phyloP scores from a whole-genome alignment of 2,888 invertebrate genomes.

The Chironomus riparius region DNA sequence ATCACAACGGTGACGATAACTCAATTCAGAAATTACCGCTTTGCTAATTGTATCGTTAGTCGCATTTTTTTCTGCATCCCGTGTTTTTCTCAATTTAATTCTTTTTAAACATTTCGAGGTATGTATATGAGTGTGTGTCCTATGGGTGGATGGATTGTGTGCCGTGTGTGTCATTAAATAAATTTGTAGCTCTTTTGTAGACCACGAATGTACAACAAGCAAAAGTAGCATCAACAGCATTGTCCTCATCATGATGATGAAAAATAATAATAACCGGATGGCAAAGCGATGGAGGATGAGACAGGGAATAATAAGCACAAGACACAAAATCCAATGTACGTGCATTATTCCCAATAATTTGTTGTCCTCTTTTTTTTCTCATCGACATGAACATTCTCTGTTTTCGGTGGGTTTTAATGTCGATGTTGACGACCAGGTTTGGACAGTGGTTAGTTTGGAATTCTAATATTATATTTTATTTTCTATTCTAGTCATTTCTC shows the following conservation, averaged over 20 bases:
- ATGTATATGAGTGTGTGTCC: not conserved
- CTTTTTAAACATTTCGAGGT: too few species aligned
- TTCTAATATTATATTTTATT: too few species aligned
- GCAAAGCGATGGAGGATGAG: not conserved
- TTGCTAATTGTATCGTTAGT: not conserved
- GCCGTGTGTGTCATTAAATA: not conserved
- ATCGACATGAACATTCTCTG: too few species aligned
- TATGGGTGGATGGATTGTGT: too few species aligned
- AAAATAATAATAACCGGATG: not conserved
- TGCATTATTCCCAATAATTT: slow-evolving; percentile 16
- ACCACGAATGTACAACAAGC: not conserved
- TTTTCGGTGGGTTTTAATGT: too few species aligned
- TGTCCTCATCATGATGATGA: not conserved
- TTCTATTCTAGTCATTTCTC: too few species aligned
- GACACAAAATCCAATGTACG: slow-evolving; percentile 7
- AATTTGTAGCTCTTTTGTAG: not conserved
- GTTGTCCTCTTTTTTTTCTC: not conserved
- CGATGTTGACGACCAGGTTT: too few species aligned
- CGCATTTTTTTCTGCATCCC: not conserved
- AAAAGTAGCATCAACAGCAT: not conserved
- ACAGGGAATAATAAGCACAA: not conserved
- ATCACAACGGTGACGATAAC: slow-evolving; percentile 19
- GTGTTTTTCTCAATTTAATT: too few species aligned
- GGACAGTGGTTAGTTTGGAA: too few species aligned
- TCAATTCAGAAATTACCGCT: slow-evolving; percentile 15